These are phyloP conservation scores for Apostichopus japonicus DNA, from an alignment of 35 echinoderm and acorn worm species.

Conservation along the genomic window DNA sequence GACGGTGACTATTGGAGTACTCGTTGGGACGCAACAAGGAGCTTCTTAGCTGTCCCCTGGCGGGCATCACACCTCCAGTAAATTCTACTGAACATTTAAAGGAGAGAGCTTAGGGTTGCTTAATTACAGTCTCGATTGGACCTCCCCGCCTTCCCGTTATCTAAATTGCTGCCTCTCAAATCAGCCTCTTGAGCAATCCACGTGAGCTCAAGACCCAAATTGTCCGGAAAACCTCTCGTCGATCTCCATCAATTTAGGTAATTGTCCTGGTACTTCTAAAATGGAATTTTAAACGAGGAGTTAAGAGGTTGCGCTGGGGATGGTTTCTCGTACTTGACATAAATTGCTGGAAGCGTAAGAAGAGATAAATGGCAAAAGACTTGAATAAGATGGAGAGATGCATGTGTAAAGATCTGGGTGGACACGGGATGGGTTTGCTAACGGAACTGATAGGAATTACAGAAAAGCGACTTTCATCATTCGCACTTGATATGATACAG, in stretches of 20 bases:
- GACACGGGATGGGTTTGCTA: constrained; percentile 17
- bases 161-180: constrained; percentile 56
- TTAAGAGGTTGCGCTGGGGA: constrained; percentile 62
- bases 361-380: constrained; percentile 55
- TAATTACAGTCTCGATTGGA: constrained; percentile 60
- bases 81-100: constrained; percentile 44
- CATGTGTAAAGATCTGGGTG: constrained; percentile 32
- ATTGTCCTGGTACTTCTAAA: constrained; percentile 62
- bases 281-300: constrained; percentile 68
- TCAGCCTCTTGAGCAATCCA: constrained; percentile 44
- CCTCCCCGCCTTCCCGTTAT: constrained; percentile 40
- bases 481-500: constrained; percentile 44
- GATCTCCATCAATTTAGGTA: constrained; percentile 62
- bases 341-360: constrained; percentile 56
- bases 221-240: constrained; percentile 54
- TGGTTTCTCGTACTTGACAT: constrained; percentile 60
- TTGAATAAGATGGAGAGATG: constrained; percentile 25
- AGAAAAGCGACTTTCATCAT: constrained; percentile 29
- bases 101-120: constrained; percentile 48
- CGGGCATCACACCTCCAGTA: constrained; percentile 40
- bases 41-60: constrained; percentile 31
- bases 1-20: constrained; percentile 15
- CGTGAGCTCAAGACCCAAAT: constrained; percentile 61
- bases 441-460: constrained; percentile 35
- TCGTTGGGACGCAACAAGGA: constrained; percentile 38